Conservation (phyloP, 2,113 vertebrate genomes). For the Melanocharis versteri region DNA sequence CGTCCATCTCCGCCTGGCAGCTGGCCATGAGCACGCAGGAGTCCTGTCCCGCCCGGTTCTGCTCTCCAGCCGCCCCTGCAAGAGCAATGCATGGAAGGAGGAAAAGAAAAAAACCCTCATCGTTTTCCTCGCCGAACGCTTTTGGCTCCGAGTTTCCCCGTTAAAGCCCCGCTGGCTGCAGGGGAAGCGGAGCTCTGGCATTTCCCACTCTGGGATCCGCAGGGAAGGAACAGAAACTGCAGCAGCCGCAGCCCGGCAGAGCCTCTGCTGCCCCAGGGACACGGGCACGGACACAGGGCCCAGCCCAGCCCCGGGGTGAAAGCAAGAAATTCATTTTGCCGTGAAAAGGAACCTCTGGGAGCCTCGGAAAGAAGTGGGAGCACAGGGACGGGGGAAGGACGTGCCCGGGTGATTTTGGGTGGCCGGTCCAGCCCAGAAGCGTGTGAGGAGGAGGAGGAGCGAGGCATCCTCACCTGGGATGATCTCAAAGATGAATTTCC, state of each 20-base stretch:
- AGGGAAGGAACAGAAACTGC: not conserved
- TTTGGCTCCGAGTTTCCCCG: accelerated
- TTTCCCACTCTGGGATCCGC: not conserved
- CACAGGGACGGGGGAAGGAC: not conserved
- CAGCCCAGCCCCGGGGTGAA: not conserved
- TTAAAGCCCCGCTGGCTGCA: not conserved
- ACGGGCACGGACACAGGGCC: not conserved
- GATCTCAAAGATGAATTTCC: conserved; percentile 92
- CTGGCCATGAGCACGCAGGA: conserved; percentile 87
- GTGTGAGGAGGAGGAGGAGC: accelerated
- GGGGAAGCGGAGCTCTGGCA: not conserved
- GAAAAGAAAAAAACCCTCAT: not conserved
- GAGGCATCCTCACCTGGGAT: conserved; percentile 80
- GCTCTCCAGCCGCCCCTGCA: conserved; percentile 76
- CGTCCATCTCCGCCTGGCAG: conserved; percentile 91
- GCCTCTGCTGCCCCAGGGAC: not conserved
- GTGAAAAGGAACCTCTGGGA: accelerated
- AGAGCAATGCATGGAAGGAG: not conserved
- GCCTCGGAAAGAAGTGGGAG: not conserved
- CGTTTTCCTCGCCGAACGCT: not conserved
- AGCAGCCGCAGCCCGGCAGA: not conserved
- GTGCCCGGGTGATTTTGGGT: not conserved
- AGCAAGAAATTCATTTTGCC: accelerated
- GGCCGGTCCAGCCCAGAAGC: not conserved
- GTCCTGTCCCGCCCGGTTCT: conserved; percentile 75